phyloP scores from a whole-genome alignment of 2,113 vertebrate genomes.

The Zosterops japonicus region DNA sequence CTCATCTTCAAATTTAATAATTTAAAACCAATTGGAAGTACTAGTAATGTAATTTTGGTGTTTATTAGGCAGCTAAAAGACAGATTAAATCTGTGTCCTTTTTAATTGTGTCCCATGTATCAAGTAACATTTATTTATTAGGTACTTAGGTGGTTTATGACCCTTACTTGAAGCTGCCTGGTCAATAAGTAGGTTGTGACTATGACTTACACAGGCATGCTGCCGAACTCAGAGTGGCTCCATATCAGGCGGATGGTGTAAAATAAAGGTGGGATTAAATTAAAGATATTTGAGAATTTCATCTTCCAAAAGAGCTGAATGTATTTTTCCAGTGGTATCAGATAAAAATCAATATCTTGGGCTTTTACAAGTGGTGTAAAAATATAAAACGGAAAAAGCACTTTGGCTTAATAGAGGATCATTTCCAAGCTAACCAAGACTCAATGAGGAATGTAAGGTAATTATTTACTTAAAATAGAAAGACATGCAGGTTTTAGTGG shows the following conservation, averaged over 20 bases:
- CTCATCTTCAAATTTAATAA: not conserved
- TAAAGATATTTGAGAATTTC: constrained; percentile 63
- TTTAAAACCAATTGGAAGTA: not conserved
- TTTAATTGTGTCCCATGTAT: not conserved
- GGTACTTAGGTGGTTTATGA: not conserved
- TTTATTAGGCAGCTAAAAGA: not conserved
- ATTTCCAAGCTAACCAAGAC: not conserved
- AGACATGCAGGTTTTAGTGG: not conserved
- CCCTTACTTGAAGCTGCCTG: constrained; percentile 63
- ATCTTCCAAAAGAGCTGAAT: constrained; percentile 71
- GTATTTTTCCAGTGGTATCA: constrained; percentile 72
- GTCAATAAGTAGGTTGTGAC: constrained; percentile 78
- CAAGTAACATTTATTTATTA: not conserved
- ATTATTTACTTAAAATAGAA: not conserved
- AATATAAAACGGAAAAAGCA: not conserved
- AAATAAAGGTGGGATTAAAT: constrained; percentile 73
- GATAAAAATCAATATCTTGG: constrained; percentile 74
- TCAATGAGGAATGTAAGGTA: not conserved
- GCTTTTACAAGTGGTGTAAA: constrained; percentile 78
- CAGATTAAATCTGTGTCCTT: not conserved
- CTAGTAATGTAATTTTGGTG: not conserved
- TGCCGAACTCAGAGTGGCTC: constrained; percentile 79
- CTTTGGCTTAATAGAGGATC: not conserved
- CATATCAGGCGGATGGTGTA: constrained; percentile 80
- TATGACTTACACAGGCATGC: constrained; percentile 67